phyloP scores from a whole-genome alignment of 2,113 vertebrate species.

The Brienomyrus longianalis region DNA sequence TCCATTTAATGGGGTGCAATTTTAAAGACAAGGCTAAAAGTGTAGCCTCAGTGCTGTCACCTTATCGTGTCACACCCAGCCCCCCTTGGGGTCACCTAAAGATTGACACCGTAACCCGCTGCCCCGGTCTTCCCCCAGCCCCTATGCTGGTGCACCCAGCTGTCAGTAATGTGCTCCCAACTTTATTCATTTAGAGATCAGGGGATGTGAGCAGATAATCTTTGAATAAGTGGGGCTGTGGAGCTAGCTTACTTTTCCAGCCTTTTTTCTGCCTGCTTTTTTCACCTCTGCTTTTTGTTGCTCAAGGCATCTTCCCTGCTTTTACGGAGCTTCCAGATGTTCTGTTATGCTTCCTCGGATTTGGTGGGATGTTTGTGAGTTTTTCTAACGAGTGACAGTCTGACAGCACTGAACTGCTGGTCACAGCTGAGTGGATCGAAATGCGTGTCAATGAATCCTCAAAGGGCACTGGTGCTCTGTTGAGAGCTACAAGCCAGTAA shows the following conservation, averaged over 20 bases:
- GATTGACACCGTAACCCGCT: constrained; percentile 75
- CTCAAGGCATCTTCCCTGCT: constrained; percentile 29
- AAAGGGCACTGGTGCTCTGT: constrained; percentile 57
- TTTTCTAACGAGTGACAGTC: constrained; percentile 44
- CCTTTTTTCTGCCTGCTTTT: constrained; percentile 44
- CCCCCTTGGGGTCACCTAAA: constrained; percentile 67
- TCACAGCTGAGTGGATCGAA: constrained; percentile 51
- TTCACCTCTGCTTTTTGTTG: constrained; percentile 22
- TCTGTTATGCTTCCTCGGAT: constrained; percentile 63
- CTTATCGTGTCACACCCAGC: constrained; percentile 58
- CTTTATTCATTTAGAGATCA: constrained; percentile 79
- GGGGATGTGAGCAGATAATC: constrained; percentile 84
- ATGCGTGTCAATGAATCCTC: constrained; percentile 56
- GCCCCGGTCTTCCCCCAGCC: constrained; percentile 62
- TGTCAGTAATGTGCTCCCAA: constrained; percentile 75
- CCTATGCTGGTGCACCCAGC: constrained; percentile 76
- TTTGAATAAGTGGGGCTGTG: constrained; percentile 85
- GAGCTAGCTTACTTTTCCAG: constrained; percentile 72
- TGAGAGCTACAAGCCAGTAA: constrained; percentile 43
- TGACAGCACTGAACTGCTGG: constrained; percentile 52
- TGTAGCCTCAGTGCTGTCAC: constrained; percentile 62
- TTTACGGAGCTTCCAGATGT: constrained; percentile 70
- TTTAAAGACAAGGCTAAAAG: constrained; percentile 53
- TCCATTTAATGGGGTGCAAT: constrained; percentile 54
- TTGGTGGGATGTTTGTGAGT: constrained; percentile 50